Evolutionary conservation across 1,140 invertebrate species (phyloP).

Genomic region (Zaprionus capensis): DNA sequence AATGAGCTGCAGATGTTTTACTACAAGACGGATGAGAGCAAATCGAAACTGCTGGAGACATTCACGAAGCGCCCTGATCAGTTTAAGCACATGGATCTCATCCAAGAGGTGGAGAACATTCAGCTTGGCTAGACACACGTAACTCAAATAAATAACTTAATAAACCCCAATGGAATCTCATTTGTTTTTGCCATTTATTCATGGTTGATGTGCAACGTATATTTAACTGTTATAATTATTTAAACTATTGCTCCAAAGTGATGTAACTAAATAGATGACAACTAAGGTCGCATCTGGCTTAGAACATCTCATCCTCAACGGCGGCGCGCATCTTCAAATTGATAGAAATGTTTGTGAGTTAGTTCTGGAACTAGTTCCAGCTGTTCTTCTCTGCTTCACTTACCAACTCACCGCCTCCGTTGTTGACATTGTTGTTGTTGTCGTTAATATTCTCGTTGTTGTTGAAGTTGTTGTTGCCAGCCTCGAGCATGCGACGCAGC

Average conservation of each 20-base stretch:
- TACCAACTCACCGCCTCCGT: slow-evolving; percentile 57
- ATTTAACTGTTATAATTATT: slow-evolving; percentile 19
- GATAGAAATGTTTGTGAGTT: not conserved
- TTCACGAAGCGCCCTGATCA: slow-evolving; percentile 90
- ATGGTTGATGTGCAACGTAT: slow-evolving; percentile 33
- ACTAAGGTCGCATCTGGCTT: slow-evolving; percentile 15
- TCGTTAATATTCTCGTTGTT: slow-evolving; percentile 23
- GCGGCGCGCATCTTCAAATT: slow-evolving; percentile 44
- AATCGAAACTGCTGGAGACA: slow-evolving; percentile 88
- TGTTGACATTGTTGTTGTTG: slow-evolving; percentile 6
- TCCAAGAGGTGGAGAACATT: slow-evolving; percentile 91
- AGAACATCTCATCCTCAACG: slow-evolving; percentile 61
- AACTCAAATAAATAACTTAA: slow-evolving; percentile 29
- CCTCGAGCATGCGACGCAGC: slow-evolving; percentile 53
- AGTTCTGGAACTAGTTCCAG: not conserved
- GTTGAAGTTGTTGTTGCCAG: slow-evolving; percentile 38
- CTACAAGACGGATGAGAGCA: slow-evolving; percentile 87
- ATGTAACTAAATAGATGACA: slow-evolving; percentile 46
- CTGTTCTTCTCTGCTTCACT: not conserved
- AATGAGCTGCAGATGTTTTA: slow-evolving; percentile 95
- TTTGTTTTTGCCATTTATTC: slow-evolving; percentile 20
- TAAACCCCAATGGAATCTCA: not conserved
- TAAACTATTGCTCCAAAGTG: slow-evolving; percentile 75
- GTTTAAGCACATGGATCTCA: slow-evolving; percentile 93
- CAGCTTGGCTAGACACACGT: slow-evolving; percentile 81